Conservation (phyloP, 2,113 vertebrate genomes). For the Crotalus helleri region DNA sequence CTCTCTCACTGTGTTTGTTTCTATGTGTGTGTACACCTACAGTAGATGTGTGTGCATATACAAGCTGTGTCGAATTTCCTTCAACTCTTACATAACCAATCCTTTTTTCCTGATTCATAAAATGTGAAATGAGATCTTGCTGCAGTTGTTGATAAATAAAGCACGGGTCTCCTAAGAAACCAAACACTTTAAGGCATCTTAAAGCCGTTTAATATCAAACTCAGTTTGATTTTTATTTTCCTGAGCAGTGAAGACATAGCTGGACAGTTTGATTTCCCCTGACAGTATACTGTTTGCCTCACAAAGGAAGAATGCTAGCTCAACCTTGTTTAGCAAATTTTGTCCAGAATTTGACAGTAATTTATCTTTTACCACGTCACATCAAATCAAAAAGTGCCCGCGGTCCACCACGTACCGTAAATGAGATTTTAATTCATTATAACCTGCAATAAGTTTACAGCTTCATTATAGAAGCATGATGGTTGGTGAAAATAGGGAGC, state of each 20-base stretch:
- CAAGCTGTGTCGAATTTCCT: background rate
- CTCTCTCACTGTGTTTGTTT: background rate
- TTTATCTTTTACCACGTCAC: background rate
- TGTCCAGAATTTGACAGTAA: background rate
- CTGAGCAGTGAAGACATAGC: background rate
- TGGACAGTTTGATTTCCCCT: background rate
- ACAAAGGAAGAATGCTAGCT: background rate
- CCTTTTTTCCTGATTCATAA: background rate
- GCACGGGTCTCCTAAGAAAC: background rate
- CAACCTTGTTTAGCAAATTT: background rate
- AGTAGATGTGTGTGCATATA: background rate
- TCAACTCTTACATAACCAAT: constrained; percentile 10
- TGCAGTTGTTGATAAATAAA: constrained; percentile 13
- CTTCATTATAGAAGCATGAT: background rate
- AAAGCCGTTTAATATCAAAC: background rate
- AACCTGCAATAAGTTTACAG: background rate
- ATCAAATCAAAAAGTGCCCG: background rate
- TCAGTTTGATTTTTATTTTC: background rate
- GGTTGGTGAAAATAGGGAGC: background rate
- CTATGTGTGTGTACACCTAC: background rate
- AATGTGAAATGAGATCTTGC: constrained; percentile 10
- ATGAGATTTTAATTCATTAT: background rate
- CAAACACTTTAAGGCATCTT: background rate
- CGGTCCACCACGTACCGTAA: background rate
- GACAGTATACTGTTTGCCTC: background rate